phyloP scores from a whole-genome alignment of 2,797 vertebrate genomes.

The Orientallactaga sibirica region DNA sequence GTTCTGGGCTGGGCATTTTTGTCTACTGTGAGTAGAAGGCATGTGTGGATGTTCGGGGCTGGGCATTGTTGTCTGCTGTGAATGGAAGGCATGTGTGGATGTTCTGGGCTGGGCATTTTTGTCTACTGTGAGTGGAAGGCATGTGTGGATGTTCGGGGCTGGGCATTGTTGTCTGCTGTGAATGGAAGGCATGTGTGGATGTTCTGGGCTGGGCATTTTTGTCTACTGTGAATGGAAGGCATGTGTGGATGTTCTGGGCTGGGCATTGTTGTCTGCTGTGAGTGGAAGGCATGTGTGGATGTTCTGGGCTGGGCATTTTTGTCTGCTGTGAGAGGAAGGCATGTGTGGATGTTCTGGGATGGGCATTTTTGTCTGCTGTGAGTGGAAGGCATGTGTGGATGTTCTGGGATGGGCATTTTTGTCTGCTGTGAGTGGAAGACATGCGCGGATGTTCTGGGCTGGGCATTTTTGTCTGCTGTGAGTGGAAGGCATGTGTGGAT shows the following conservation, averaged over 20 bases:
- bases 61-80: not conserved
- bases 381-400: not conserved
- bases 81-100: not conserved
- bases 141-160: not conserved
- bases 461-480: not conserved
- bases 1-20: not conserved
- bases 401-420: not conserved
- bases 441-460: not conserved
- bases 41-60: not conserved
- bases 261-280: not conserved
- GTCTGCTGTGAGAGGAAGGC: not conserved
- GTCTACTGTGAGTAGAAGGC: no score
- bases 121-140: not conserved
- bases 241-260: not conserved
- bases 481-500: not conserved
- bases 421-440: not conserved
- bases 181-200: not conserved
- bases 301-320: not conserved
- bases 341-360: not conserved
- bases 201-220: not conserved
- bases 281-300: not conserved
- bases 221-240: not conserved
- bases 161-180: not conserved
- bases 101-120: not conserved
- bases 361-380: not conserved